These are phyloP conservation scores for Haliclona indistincta DNA, from an alignment of 37 sponge, comb jelly and placozoan genomes.

Conservation along the genomic window DNA sequence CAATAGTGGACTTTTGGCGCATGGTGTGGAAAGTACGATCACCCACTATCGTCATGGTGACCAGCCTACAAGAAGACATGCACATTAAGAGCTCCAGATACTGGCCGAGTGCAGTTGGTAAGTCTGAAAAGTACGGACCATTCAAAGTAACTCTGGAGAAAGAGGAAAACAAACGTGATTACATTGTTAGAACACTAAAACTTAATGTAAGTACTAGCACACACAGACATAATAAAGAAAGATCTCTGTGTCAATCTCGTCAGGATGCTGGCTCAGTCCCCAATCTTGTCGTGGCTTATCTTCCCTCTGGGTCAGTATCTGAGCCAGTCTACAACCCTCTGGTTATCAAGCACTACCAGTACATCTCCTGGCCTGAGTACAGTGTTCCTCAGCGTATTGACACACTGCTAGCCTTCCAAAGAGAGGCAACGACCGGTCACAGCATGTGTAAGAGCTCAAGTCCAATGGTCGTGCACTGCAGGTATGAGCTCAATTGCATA, in stretches of 20 bases:
- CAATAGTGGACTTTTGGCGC: constrained; percentile 71
- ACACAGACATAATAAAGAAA: neutral
- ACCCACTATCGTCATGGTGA: constrained; percentile 65
- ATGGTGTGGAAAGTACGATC: constrained; percentile 50
- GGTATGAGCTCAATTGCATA: constrained; percentile 19
- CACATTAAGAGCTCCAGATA: constrained; percentile 42
- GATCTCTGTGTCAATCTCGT: too few relatives aligned
- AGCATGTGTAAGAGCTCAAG: too few relatives aligned
- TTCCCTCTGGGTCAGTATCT: neutral
- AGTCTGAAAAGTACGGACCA: constrained; percentile 32
- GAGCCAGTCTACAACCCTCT: neutral
- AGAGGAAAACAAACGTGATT: constrained; percentile 12
- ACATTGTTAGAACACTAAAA: constrained; percentile 28
- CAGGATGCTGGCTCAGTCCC: too few relatives aligned
- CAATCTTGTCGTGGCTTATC: neutral
- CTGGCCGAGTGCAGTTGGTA: constrained; percentile 53
- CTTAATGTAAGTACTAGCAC: constrained; percentile 29
- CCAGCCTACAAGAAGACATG: constrained; percentile 43
- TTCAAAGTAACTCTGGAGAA: constrained; percentile 42
- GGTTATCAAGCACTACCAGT: constrained; percentile 28
- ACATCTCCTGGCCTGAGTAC: constrained; percentile 37
- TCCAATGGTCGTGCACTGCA: constrained; percentile 70
- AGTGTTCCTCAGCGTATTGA: constrained; percentile 28
- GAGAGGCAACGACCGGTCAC: constrained; percentile 9
- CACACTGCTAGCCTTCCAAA: constrained; percentile 34